phyloP scores from a whole-genome alignment of 2,113 vertebrate genomes.

The Catharus minimus region DNA sequence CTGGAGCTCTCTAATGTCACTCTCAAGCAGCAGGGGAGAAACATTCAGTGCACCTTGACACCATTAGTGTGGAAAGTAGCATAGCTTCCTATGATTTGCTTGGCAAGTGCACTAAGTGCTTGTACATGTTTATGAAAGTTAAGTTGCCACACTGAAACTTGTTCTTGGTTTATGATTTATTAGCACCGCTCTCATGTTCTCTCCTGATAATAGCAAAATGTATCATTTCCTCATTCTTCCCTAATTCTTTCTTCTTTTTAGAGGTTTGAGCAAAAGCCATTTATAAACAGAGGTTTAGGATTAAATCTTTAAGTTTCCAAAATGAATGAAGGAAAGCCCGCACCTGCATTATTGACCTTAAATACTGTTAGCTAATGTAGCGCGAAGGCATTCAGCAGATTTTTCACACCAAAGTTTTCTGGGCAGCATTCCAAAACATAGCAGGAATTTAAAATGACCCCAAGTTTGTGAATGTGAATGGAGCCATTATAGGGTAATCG shows the following conservation, averaged over 20 bases:
- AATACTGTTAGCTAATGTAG: slow-evolving; percentile 47
- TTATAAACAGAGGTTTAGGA: neutral
- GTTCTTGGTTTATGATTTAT: neutral
- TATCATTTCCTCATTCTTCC: neutral
- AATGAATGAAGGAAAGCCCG: neutral
- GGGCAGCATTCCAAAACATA: slow-evolving; percentile 51
- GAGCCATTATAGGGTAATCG: slow-evolving; percentile 7
- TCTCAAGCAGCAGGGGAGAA: neutral
- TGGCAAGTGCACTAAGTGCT: neutral
- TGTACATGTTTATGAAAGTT: neutral
- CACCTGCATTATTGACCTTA: slow-evolving; percentile 42
- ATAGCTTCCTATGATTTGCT: neutral
- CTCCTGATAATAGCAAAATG: neutral
- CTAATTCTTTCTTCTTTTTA: neutral
- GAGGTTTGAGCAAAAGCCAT: neutral
- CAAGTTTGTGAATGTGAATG: slow-evolving; percentile 37
- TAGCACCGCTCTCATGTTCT: neutral
- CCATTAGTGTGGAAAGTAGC: neutral
- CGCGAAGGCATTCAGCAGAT: slow-evolving; percentile 17
- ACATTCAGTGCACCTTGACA: slow-evolving; percentile 1
- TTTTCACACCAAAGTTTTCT: slow-evolving; percentile 57
- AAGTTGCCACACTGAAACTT: neutral
- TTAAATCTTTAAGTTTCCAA: neutral
- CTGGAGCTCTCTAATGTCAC: neutral
- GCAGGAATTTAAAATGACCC: slow-evolving; percentile 37